phyloP scores from a whole-genome alignment of 2,113 vertebrate genomes.

The Nettapus auritus region DNA sequence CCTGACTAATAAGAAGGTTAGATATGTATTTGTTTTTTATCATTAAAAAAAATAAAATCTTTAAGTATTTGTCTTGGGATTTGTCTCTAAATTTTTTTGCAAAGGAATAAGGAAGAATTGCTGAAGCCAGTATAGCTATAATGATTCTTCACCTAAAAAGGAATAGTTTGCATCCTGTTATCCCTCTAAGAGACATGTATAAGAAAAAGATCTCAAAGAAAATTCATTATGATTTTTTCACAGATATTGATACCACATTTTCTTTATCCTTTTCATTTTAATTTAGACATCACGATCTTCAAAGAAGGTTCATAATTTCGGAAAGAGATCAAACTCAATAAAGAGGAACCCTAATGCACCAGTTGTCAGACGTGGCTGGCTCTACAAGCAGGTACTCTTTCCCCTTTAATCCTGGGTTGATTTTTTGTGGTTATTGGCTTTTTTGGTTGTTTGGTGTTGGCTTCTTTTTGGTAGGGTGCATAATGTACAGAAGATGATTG shows the following conservation, averaged over 20 bases:
- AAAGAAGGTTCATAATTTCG: slow-evolving; percentile 97
- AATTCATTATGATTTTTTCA: not conserved
- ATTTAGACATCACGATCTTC: slow-evolving; percentile 91
- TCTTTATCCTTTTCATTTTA: slow-evolving; percentile 40
- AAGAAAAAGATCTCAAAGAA: not conserved
- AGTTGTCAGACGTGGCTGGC: slow-evolving; percentile 92
- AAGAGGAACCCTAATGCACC: slow-evolving; percentile 94
- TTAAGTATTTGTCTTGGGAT: not conserved
- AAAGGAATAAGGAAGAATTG: slow-evolving; percentile 7
- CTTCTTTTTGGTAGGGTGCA: not conserved
- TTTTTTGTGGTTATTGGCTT: not conserved
- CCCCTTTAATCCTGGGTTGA: not conserved
- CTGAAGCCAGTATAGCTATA: slow-evolving; percentile 25
- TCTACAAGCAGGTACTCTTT: slow-evolving; percentile 93
- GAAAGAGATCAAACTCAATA: slow-evolving; percentile 97
- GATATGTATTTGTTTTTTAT: not conserved
- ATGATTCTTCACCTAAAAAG: slow-evolving; percentile 3
- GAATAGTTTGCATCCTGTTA: not conserved
- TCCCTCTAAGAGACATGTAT: not conserved
- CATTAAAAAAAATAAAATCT: not conserved
- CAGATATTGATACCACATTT: not conserved
- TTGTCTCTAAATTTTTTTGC: not conserved
- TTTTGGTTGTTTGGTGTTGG: not conserved
- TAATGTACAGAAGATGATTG: not conserved
- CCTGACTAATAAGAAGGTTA: not conserved